Evolutionary conservation across 2,797 vertebrate species (phyloP).

Genomic region (Enteromius treurensis): DNA sequence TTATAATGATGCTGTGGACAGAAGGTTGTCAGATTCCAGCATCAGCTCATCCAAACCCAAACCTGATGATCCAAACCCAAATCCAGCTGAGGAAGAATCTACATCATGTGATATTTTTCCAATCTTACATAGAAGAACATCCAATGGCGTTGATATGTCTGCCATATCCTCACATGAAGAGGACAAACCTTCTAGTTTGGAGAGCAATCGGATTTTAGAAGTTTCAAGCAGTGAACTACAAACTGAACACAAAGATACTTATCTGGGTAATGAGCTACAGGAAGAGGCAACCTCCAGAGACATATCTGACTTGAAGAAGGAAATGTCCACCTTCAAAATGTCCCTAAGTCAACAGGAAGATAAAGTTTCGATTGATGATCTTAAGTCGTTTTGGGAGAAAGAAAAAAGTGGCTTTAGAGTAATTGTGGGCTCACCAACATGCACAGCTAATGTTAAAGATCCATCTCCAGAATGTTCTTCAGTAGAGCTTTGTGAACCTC

Average conservation of each 20-base stretch:
- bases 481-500: conserved; percentile 20
- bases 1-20: conserved; percentile 9
- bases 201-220: not conserved
- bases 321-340: conserved; percentile 40
- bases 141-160: not conserved
- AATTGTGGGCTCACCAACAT: conserved; percentile 46
- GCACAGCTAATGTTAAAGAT: conserved; percentile 10
- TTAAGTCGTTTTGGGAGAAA: conserved; percentile 68
- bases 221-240: not conserved
- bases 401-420: conserved; percentile 58
- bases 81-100: conserved; percentile 4
- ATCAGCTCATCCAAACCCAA: conserved; percentile 6
- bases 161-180: conserved; percentile 25
- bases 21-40: conserved; percentile 23
- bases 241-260: not conserved
- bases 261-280: not conserved
- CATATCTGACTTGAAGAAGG: conserved; percentile 24
- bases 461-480: not conserved
- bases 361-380: conserved; percentile 57
- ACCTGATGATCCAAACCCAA: not conserved
- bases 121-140: conserved; percentile 6
- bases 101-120: not conserved
- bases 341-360: conserved; percentile 56
- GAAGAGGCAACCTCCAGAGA: conserved; percentile 29
- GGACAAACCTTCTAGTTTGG: not conserved